Base-by-base conservation (phyloP, 2,113 vertebrate genomes). In the Chaetodon trifascialis region DNA sequence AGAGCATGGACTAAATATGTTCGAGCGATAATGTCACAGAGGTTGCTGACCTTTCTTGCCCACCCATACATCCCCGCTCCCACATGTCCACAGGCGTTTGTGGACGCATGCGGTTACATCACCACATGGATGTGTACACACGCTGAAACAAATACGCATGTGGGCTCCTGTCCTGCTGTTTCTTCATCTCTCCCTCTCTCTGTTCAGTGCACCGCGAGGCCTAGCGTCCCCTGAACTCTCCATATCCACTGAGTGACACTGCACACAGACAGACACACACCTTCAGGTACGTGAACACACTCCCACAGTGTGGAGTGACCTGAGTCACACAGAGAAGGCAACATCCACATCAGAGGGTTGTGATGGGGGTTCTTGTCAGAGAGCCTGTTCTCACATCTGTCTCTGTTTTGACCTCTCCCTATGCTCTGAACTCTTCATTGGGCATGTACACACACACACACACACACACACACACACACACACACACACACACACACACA, bases 351-450 rank as follows among this genome's bases (percentile, higher is more conserved):
- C 76, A 83, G 30, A 79, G 71, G 64, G 21, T 34, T 69, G 70
- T 79, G 82, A 88, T 73, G 76, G 72, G 89, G 73, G 70, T 64
- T 69, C 73, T 75, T 88, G 85, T 91, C 85, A 88, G 34, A 51
- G 77, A 79, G 86, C 52, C 49, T 80, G 86, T 87, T 90, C 83
- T 89, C 81, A 90, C 87, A 93, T 90, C 83, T 91, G 85, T 84
- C 76, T 84, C 80, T 65, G 63, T 71, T 73, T 58, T 92, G 88
- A 90, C 88, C 89, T 86, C 84, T 76, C 77, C 15, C 85, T 77
- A 60, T 40, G 87, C 65, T 56, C 70, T 79, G 83, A 90, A 80
- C 90, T 78, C 78, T 60, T 69, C 68, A 11, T 30, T 30, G 12
- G n/a, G 2, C 9, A 49, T 5, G 19, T 36, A 44, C 64, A 73